Evolutionary conservation across 2,888 invertebrate genomes (phyloP).

Genomic region (Plemyria rubiginata): DNA sequence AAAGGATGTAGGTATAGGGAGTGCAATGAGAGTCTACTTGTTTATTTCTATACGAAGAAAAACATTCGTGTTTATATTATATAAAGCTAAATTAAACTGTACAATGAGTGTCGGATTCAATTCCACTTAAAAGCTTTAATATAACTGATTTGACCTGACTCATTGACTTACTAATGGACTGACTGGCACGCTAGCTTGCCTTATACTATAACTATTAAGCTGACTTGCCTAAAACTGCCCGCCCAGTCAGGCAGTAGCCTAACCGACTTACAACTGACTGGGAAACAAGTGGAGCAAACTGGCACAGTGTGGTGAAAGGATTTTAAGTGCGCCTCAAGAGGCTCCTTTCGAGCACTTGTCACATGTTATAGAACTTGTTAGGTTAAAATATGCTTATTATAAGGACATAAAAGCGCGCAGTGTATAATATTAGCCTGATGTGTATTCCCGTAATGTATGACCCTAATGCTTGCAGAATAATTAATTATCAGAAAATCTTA

Average conservation of each 20-base stretch:
- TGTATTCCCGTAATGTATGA: no score
- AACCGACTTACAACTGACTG: background rate
- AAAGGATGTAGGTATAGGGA: background rate
- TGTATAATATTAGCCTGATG: no score
- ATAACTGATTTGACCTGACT: constrained; percentile 3
- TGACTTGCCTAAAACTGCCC: background rate
- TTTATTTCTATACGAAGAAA: background rate
- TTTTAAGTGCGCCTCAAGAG: no score
- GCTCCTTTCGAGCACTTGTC: no score
- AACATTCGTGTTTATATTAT: constrained; percentile 4
- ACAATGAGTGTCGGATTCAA: constrained; percentile 3
- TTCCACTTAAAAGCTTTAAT: constrained; percentile 14
- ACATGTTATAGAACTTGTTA: no score
- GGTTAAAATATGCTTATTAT: no score
- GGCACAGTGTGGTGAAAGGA: no score
- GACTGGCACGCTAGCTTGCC: background rate
- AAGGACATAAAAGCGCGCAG: no score
- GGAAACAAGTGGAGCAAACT: no score
- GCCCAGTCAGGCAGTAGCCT: background rate
- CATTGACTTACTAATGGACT: constrained; percentile 3
- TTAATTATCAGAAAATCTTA: no score
- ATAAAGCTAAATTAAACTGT: constrained; percentile 9
- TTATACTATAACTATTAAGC: background rate
- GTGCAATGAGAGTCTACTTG: background rate
- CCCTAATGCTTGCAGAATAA: no score